Evolutionary conservation across 2,888 invertebrate genomes (phyloP).

Genomic region (Watsonalla binaria): DNA sequence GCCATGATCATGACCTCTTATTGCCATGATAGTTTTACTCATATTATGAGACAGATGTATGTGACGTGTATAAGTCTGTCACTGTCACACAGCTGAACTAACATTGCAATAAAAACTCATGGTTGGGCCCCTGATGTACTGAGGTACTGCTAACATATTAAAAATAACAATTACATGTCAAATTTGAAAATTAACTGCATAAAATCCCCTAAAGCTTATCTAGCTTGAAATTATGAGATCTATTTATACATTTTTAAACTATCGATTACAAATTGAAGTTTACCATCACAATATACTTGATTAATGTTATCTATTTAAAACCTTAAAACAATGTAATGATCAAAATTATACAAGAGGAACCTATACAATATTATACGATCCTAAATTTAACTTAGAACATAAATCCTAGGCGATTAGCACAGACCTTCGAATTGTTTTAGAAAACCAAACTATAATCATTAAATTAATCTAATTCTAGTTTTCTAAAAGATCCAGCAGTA

Average conservation of each 20-base stretch:
- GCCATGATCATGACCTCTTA: no score
- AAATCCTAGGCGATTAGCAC: neutral
- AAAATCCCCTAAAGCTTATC: neutral
- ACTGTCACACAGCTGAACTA: no score
- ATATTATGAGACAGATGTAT: no score
- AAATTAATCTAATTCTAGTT: conserved; percentile 86
- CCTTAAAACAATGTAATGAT: neutral
- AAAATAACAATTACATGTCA: neutral
- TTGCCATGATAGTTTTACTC: no score
- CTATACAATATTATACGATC: neutral
- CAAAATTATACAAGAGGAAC: neutral
- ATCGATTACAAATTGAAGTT: conserved; percentile 10
- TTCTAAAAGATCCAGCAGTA: conserved; percentile 90
- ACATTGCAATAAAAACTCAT: no score
- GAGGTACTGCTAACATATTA: no score
- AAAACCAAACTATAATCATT: conserved; percentile 1
- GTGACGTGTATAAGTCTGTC: no score
- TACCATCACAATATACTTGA: conserved; percentile 22
- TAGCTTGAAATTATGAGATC: conserved; percentile 25
- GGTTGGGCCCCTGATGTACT: no score
- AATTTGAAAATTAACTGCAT: neutral
- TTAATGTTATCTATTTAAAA: conserved; percentile 5
- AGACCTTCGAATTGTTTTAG: neutral
- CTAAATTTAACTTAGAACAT: neutral
- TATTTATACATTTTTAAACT: conserved; percentile 16